Base-by-base conservation (phyloP, 2,113 vertebrate genomes). In the Falco punctatus region DNA sequence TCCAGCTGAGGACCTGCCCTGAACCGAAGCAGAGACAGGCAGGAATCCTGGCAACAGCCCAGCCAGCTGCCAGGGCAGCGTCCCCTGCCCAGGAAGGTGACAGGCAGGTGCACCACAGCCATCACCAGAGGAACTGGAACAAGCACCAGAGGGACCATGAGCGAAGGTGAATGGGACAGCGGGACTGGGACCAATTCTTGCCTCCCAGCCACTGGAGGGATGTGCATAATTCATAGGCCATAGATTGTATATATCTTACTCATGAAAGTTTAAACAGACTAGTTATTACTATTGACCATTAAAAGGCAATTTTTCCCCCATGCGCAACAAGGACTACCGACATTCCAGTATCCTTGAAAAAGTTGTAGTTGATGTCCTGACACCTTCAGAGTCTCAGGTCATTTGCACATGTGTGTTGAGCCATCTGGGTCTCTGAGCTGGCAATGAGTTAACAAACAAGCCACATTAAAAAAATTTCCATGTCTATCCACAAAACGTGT, bases 211-310 rank as follows among this genome's bases (percentile, higher is more conserved):
- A 22, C 20, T 6, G 51, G 70, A 86, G 67, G 67, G n/a, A 52
- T 1, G 46, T 96, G 95, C 90, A 97, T 91, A 94, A 97, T 97
- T 96, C 97, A 97, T 96, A 86, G 81, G 33, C 55, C 87, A 86
- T 57, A 96, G 94, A 90, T 84, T 97, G 95, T 75, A 52, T 67
- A 32, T 87, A 57, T 79, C 96, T 92, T 84, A 88, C 72, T 95
- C 95, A 97, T 94, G 88, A 90, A 77, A 95, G 64, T 94, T 97
- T 92, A 92, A 96, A 51, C 81, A 96, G 61, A 9, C 85, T 57
- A 67, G 94, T 69, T 92, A 82, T 95, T 92, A 57, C 85, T 86
- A 65, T 42, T 96, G 95, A 87, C 96, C 91, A 90, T 73, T 88
- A 94, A 91, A 92, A 86, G 44, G 72, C 24, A 80, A 86, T 85